These are phyloP conservation scores for Lepidurus packardi DNA, from an alignment of 1,140 invertebrate genomes.

Conservation along the genomic window DNA sequence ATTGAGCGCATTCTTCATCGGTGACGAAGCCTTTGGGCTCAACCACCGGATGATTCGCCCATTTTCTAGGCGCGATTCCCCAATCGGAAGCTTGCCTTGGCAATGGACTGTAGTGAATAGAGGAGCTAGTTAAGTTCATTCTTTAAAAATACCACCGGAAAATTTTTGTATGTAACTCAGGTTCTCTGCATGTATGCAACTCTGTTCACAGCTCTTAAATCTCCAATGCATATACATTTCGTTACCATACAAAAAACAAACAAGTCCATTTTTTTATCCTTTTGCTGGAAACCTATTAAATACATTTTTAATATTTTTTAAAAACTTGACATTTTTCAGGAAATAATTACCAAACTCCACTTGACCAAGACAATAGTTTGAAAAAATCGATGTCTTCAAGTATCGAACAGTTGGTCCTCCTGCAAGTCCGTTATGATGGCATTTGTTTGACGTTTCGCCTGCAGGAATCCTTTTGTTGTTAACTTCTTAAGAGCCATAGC, in stretches of 20 bases:
- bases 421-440: no score
- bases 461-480: no score
- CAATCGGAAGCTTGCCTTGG: neutral
- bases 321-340: no score
- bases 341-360: no score
- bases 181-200: neutral
- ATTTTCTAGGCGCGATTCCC: neutral
- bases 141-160: neutral
- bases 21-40: constrained; percentile 17
- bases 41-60: constrained; percentile 1
- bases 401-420: no score
- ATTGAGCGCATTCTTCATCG: constrained; percentile 39
- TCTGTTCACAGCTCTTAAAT: neutral
- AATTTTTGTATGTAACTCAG: neutral
- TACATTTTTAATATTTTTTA: no score
- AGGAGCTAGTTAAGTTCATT: neutral
- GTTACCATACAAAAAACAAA: neutral
- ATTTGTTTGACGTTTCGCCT: no score
- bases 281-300: no score
- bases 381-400: no score
- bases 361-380: no score
- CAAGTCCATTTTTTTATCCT: neutral
- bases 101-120: neutral
- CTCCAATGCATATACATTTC: neutral
- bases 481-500: no score